These are phyloP conservation scores for Percopsis omiscomaycus DNA, from an alignment of 2,797 vertebrate genomes.

Conservation along the genomic window DNA sequence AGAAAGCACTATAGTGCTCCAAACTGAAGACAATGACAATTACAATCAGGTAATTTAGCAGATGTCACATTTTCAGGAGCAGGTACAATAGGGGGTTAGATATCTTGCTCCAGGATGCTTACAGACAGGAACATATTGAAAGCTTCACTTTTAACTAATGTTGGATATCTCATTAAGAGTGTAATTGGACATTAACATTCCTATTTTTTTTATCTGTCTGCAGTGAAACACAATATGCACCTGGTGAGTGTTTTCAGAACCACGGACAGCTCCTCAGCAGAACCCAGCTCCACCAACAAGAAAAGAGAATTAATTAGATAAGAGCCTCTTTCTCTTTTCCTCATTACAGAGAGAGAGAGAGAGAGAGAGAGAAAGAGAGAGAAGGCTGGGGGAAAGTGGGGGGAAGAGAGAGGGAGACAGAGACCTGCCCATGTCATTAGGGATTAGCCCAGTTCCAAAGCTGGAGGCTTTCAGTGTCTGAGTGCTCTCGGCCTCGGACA, in stretches of 20 bases:
- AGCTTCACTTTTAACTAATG: too few species aligned
- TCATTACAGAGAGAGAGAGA: conserved; percentile 20
- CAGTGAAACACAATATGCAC: background rate
- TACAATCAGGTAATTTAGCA: too few species aligned
- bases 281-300: background rate
- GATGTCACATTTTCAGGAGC: too few species aligned
- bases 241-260: conserved; percentile 62
- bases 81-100: too few species aligned
- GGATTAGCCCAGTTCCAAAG: conserved; percentile 73
- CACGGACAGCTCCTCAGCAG: conserved; percentile 54
- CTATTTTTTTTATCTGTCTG: too few species aligned
- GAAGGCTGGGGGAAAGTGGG: background rate
- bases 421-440: conserved; percentile 63
- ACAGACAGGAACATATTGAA: too few species aligned
- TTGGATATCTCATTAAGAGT: too few species aligned
- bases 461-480: conserved; percentile 62
- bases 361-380: conserved; percentile 5
- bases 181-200: too few species aligned
- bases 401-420: conserved; percentile 12
- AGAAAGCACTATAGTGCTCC: too few species aligned
- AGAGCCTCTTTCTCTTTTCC: conserved; percentile 9
- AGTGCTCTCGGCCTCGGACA: conserved; percentile 45
- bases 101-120: too few species aligned
- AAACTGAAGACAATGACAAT: too few species aligned
- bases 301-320: conserved; percentile 1